A percentile compares a stretch with the other conserved stretches of the same genome.
Evolutionary conservation across 2,113 vertebrate genomes (phyloP).

Genomic region (Pseudolaguvia tuberculata): DNA sequence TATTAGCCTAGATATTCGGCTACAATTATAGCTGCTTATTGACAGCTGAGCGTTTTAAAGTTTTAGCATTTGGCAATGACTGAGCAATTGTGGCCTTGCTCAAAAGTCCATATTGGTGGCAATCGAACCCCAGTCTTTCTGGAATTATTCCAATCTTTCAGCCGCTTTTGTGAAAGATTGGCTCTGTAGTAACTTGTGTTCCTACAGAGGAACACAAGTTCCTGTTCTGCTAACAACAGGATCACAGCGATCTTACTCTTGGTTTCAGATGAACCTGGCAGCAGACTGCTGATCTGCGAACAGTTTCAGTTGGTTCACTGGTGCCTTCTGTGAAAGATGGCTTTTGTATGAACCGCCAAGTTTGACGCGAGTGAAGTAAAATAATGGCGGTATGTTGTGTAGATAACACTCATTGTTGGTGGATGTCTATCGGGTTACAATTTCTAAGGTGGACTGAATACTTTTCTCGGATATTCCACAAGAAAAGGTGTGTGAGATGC

Average conservation of each 20-base stretch:
- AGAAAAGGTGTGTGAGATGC: background rate
- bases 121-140: too few species aligned
- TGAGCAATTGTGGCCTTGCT: too few species aligned
- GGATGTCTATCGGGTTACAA: constrained; percentile 25
- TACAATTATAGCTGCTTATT: background rate
- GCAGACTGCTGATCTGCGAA: constrained; percentile 7
- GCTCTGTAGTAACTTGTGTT: background rate
- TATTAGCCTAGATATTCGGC: background rate
- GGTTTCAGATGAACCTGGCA: too few species aligned
- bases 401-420: constrained; percentile 6
- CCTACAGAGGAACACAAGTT: too few species aligned
- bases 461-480: constrained; percentile 7
- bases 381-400: background rate
- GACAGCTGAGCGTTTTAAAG: background rate
- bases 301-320: constrained; percentile 16
- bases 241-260: background rate
- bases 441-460: constrained; percentile 10
- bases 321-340: background rate
- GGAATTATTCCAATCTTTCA: too few species aligned
- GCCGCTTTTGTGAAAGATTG: background rate
- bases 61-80: too few species aligned
- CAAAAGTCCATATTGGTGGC: too few species aligned
- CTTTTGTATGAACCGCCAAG: background rate
- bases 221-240: constrained; percentile 7
- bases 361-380: background rate